Conservation (phyloP, 2,113 vertebrate species). For the Cisticola juncidis region DNA sequence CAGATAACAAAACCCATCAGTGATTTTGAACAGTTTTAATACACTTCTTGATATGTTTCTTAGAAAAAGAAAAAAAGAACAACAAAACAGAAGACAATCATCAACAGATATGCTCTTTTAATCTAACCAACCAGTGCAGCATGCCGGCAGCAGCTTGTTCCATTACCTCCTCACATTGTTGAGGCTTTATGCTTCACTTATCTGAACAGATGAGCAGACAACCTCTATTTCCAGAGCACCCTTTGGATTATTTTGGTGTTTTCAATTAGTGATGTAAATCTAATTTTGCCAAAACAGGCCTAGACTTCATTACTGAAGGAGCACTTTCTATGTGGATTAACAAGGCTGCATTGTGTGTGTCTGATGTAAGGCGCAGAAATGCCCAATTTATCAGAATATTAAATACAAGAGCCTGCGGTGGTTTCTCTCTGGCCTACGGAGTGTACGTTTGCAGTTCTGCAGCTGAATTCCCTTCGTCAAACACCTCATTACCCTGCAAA, state of each 20-base stretch:
- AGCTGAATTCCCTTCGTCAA: slow-evolving; percentile 56
- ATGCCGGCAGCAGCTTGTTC: slow-evolving; percentile 2
- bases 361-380: slow-evolving; percentile 37
- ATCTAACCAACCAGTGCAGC: neutral
- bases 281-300: slow-evolving; percentile 25
- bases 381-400: slow-evolving; percentile 36
- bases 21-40: slow-evolving; percentile 24
- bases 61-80: neutral
- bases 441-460: slow-evolving; percentile 6
- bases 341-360: slow-evolving; percentile 45
- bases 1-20: slow-evolving; percentile 10
- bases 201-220: slow-evolving; percentile 16
- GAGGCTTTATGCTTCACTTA: neutral
- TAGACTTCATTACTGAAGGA: neutral
- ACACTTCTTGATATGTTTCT: neutral
- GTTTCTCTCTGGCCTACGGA: slow-evolving; percentile 34
- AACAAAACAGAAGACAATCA: neutral
- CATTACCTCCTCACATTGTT: neutral
- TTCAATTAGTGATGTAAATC: slow-evolving; percentile 37
- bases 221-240: neutral
- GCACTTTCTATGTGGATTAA: slow-evolving; percentile 19
- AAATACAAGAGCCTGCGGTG: neutral
- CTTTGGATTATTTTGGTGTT: slow-evolving; percentile 1
- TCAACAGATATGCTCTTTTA: neutral
- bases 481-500: slow-evolving; percentile 59